phyloP scores from a whole-genome alignment of 2,797 vertebrate genomes.

The Numenius phaeopus region DNA sequence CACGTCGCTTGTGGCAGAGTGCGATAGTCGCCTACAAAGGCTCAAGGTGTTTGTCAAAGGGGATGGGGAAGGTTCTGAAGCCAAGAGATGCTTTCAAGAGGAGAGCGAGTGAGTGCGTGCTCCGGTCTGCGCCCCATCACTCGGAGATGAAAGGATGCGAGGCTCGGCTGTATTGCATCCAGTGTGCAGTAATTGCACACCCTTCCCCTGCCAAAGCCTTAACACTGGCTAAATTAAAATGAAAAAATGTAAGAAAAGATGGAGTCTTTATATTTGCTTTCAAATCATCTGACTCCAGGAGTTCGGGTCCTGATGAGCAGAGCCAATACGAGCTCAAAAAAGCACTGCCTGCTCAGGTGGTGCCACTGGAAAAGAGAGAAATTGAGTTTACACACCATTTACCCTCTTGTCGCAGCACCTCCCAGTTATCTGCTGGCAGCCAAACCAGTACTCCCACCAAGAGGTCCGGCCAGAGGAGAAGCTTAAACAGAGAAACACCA shows the following conservation, averaged over 20 bases:
- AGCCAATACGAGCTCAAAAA: rapidly evolving
- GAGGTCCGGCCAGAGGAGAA: not conserved
- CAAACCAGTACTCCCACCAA: not conserved
- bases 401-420: not conserved
- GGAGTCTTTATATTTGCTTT: not conserved
- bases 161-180: not conserved
- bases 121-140: rapidly evolving
- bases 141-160: not conserved
- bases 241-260: not conserved
- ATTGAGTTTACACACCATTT: rapidly evolving
- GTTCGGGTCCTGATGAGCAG: not conserved
- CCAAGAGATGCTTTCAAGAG: constrained; percentile 46
- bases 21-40: constrained; percentile 13
- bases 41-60: constrained; percentile 22
- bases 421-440: not conserved
- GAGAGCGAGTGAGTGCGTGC: rapidly evolving
- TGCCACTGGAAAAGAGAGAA: rapidly evolving
- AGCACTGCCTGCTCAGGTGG: not conserved
- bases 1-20: not conserved
- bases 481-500: not conserved
- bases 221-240: not conserved
- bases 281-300: not conserved
- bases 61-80: not conserved
- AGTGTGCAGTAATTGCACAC: not conserved
- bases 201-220: not conserved